Percentiles rank a stretch among this genome's conserved stretches.
phyloP scores from a whole-genome alignment of 1,140 invertebrate species.

The Zaprionus ghesquierei region DNA sequence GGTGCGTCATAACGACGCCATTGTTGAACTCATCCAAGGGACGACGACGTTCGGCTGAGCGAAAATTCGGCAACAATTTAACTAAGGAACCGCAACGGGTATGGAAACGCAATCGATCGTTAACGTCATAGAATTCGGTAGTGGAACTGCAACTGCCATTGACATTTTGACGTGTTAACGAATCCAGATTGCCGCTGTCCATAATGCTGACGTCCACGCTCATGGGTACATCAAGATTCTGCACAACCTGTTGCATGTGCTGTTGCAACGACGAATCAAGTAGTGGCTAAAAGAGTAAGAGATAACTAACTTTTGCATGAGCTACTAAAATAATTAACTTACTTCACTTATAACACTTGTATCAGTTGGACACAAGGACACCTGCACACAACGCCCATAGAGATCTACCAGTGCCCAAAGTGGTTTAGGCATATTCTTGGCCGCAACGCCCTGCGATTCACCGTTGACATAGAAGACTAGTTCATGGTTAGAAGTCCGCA shows the following conservation, averaged over 20 bases:
- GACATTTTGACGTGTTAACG: slow-evolving; percentile 26
- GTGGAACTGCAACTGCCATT: slow-evolving; percentile 23
- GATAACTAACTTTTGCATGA: not conserved
- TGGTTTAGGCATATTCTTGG: slow-evolving; percentile 88
- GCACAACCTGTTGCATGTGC: slow-evolving; percentile 70
- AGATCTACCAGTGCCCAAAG: slow-evolving; percentile 95
- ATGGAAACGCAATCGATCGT: slow-evolving; percentile 92
- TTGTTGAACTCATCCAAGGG: slow-evolving; percentile 98
- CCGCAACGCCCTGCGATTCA: slow-evolving; percentile 93
- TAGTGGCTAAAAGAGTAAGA: slow-evolving; percentile 12
- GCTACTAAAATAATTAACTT: not conserved
- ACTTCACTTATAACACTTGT: slow-evolving; percentile 41
- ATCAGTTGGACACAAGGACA: slow-evolving; percentile 85
- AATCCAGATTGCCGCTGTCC: slow-evolving; percentile 44
- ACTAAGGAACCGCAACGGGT: slow-evolving; percentile 93
- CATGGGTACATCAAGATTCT: slow-evolving; percentile 80
- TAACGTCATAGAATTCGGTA: slow-evolving; percentile 77
- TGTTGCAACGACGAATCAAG: slow-evolving; percentile 60
- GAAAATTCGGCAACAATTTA: slow-evolving; percentile 92
- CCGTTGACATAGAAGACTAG: slow-evolving; percentile 96
- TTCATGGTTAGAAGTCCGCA: slow-evolving; percentile 91
- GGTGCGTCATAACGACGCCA: slow-evolving; percentile 95
- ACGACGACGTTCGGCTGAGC: slow-evolving; percentile 92
- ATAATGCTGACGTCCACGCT: slow-evolving; percentile 65
- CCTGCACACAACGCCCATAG: slow-evolving; percentile 96